Percentiles rank a stretch among this genome's conserved stretches.
Evolutionary conservation across 2,797 vertebrate species (phyloP).

Genomic region (Myripristis murdjan): DNA sequence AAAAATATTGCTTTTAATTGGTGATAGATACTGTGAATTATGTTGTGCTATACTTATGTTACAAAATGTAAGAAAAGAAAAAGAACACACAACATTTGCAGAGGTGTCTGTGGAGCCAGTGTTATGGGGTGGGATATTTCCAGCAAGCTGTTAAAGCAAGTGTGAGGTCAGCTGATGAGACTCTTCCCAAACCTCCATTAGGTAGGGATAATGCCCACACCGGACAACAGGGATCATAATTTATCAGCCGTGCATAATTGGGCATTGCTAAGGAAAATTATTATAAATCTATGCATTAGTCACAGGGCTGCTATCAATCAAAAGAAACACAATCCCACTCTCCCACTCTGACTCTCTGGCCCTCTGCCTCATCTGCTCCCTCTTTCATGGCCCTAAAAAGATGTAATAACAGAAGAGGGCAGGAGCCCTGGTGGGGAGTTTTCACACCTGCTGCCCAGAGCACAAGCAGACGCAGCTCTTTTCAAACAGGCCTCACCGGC

Average conservation of each 20-base stretch:
- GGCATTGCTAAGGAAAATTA: slow-evolving; percentile 69
- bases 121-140: slow-evolving; percentile 29
- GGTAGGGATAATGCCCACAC: slow-evolving; percentile 36
- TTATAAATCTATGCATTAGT: slow-evolving; percentile 83
- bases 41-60: slow-evolving; percentile 1
- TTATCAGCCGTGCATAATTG: slow-evolving; percentile 78
- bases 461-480: slow-evolving; percentile 75
- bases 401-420: slow-evolving; percentile 84
- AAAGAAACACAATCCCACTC: slow-evolving; percentile 75
- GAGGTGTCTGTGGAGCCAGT: slow-evolving; percentile 1
- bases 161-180: slow-evolving; percentile 45
- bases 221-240: slow-evolving; percentile 63
- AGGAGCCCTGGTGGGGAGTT: slow-evolving; percentile 76
- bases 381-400: slow-evolving; percentile 83
- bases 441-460: slow-evolving; percentile 85
- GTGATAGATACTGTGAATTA: slow-evolving; percentile 21
- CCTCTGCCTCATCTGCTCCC: slow-evolving; percentile 76
- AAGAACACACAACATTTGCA: no score
- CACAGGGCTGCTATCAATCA: slow-evolving; percentile 79
- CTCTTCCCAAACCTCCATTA: slow-evolving; percentile 44
- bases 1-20: slow-evolving; percentile 35
- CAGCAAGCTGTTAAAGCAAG: slow-evolving; percentile 48
- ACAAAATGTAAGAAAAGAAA: slow-evolving; percentile 1
- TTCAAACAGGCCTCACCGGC: slow-evolving; percentile 63
- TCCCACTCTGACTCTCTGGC: slow-evolving; percentile 37